phyloP scores from a whole-genome alignment of 2,888 invertebrate species.

The Brachyopa scutellaris region DNA sequence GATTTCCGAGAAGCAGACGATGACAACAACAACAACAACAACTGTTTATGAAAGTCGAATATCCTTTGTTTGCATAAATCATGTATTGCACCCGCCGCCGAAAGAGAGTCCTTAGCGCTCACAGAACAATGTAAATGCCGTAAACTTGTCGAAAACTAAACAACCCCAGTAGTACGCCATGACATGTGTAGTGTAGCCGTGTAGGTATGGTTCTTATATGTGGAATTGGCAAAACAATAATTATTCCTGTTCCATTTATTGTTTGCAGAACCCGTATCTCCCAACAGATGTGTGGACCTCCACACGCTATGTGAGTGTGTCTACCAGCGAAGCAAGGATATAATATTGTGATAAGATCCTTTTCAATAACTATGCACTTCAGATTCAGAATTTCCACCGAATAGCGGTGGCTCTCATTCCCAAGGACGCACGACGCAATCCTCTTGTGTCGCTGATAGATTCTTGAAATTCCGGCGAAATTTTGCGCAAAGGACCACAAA shows the following conservation, averaged over 20 bases:
- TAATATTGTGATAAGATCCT: slow-evolving; percentile 51
- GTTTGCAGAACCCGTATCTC: slow-evolving; percentile 32
- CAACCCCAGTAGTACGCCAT: slow-evolving; percentile 22
- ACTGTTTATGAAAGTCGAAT: slow-evolving; percentile 52
- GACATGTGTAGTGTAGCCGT: no score
- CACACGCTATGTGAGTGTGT: neutral
- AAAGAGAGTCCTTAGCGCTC: slow-evolving; percentile 25
- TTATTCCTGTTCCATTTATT: slow-evolving; percentile 58
- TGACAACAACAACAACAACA: no score
- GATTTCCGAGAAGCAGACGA: slow-evolving; percentile 1
- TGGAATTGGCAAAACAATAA: slow-evolving; percentile 59
- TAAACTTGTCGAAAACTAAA: slow-evolving; percentile 63
- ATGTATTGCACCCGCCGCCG: neutral
- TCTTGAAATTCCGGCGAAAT: slow-evolving; percentile 33
- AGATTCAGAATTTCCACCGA: slow-evolving; percentile 44
- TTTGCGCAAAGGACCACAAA: slow-evolving; percentile 25
- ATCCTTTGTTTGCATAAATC: slow-evolving; percentile 30
- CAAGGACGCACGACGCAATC: neutral
- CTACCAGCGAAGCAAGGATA: neutral
- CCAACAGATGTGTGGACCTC: slow-evolving; percentile 9
- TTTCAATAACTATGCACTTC: slow-evolving; percentile 56
- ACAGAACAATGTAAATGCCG: slow-evolving; percentile 44
- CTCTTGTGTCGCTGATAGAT: slow-evolving; percentile 32
- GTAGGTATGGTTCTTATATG: slow-evolving; percentile 48
- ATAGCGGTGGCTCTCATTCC: slow-evolving; percentile 19